Conservation (phyloP, 2,797 vertebrate genomes). For the Erethizon dorsatum region DNA sequence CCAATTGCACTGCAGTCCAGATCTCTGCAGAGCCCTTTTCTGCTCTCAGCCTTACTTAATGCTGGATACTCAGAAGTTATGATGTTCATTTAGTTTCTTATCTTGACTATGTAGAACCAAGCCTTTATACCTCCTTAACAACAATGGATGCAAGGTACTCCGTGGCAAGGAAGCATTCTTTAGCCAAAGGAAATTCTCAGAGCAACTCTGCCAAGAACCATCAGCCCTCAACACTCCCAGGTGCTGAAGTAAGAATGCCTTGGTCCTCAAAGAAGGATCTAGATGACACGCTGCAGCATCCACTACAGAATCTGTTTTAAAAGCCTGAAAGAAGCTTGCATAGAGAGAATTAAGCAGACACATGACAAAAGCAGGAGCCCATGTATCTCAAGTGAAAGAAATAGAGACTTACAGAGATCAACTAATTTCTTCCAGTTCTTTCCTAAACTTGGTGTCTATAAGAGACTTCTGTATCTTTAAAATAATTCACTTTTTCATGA, state of each 20-base stretch:
- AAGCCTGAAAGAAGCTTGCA: not conserved
- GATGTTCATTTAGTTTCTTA: not conserved
- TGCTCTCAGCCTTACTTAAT: not conserved
- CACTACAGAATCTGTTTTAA: not conserved
- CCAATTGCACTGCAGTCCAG: not conserved
- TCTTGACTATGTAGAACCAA: not conserved
- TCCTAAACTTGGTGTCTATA: not conserved
- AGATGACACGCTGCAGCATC: no score
- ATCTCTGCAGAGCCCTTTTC: not conserved
- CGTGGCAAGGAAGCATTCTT: not conserved
- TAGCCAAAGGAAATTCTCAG: not conserved
- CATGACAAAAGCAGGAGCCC: not conserved
- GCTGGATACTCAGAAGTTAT: not conserved
- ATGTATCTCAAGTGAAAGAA: not conserved
- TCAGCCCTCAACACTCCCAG: not conserved
- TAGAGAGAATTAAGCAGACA: not conserved
- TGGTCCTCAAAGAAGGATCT: not conserved
- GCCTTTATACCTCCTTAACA: not conserved
- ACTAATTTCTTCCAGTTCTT: not conserved
- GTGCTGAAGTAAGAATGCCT: not conserved
- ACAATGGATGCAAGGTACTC: not conserved
- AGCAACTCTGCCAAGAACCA: not conserved
- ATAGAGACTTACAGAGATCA: not conserved
- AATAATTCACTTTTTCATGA: not conserved
- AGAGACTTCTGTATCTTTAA: not conserved